Percentiles rank a stretch among this genome's conserved stretches.
These are phyloP conservation scores for Protomyctophum bolini DNA, from an alignment of 2,113 vertebrate species.

Conservation along the genomic window DNA sequence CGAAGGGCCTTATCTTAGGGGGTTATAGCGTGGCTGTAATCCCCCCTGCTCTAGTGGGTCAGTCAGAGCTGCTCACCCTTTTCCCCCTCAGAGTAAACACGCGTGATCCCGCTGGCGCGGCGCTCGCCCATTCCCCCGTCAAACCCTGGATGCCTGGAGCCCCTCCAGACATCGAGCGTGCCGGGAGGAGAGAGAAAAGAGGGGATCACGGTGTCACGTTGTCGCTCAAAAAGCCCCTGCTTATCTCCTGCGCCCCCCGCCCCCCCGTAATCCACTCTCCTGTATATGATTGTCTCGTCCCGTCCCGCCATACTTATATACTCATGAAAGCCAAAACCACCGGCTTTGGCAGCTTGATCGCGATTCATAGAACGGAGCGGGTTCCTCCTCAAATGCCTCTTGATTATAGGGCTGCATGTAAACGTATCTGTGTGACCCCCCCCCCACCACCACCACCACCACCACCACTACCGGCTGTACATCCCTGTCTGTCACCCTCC, in stretches of 20 bases:
- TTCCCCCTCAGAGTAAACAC: background rate
- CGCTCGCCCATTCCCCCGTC: no score
- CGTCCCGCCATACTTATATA: background rate
- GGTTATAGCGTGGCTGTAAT: background rate
- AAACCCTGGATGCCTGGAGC: no score
- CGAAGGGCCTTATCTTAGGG: no score
- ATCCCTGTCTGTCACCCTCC: background rate
- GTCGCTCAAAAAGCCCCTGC: slow-evolving; percentile 56
- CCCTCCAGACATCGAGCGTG: no score
- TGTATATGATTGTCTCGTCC: slow-evolving; percentile 13
- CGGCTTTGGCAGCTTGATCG: slow-evolving; percentile 23
- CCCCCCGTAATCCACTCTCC: slow-evolving; percentile 56
- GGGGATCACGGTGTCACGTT: slow-evolving; percentile 41
- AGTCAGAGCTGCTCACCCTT: background rate
- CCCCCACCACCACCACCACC: slow-evolving; percentile 9
- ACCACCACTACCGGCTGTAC: background rate
- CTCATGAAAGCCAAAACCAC: background rate
- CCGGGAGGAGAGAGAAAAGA: slow-evolving; percentile 28
- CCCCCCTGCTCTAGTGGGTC: background rate
- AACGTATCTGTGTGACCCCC: slow-evolving; percentile 48
- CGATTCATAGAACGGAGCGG: no score
- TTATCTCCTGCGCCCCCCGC: slow-evolving; percentile 54
- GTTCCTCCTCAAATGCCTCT: slow-evolving; percentile 47
- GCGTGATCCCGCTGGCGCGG: slow-evolving; percentile 13
- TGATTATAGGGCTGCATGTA: slow-evolving; percentile 67